A percentile compares a stretch with the other conserved stretches of the same genome.
Evolutionary conservation across 2,888 invertebrate genomes (phyloP).

Genomic region (Ariolimax columbianus): DNA sequence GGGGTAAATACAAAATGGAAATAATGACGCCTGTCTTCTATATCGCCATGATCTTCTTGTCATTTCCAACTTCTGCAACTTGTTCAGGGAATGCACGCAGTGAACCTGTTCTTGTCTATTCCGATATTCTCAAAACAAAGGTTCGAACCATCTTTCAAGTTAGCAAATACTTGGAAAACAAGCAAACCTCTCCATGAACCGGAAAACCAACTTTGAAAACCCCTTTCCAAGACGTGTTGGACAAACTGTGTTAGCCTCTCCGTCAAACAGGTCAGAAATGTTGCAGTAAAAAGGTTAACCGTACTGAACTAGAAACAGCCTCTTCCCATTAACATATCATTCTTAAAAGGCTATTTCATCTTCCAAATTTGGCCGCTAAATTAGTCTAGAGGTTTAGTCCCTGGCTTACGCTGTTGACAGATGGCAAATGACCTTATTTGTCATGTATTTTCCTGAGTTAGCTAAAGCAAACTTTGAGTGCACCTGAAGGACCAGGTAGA

Average conservation of each 20-base stretch:
- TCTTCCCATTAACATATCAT: neutral
- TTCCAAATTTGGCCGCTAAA: neutral
- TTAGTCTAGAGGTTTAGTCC: neutral
- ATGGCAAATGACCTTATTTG: neutral
- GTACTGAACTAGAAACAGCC: neutral
- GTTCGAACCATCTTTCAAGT: no score
- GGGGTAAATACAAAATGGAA: no score
- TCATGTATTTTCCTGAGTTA: neutral
- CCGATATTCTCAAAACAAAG: no score
- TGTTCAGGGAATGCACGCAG: no score
- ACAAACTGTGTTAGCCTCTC: neutral
- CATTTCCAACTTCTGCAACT: no score
- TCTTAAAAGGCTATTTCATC: neutral
- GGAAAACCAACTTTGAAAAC: neutral
- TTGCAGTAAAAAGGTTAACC: neutral
- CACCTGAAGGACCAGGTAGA: neutral
- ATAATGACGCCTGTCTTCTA: no score
- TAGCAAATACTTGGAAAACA: no score
- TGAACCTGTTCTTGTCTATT: no score
- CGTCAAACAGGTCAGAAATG: neutral
- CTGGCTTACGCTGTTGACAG: constrained; percentile 3
- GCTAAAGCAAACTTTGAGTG: neutral
- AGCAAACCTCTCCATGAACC: neutral
- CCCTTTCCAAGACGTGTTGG: neutral
- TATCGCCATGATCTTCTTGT: no score